These are phyloP conservation scores for Latrodectus geometricus DNA, from an alignment of 1,140 invertebrate species.

Conservation along the genomic window DNA sequence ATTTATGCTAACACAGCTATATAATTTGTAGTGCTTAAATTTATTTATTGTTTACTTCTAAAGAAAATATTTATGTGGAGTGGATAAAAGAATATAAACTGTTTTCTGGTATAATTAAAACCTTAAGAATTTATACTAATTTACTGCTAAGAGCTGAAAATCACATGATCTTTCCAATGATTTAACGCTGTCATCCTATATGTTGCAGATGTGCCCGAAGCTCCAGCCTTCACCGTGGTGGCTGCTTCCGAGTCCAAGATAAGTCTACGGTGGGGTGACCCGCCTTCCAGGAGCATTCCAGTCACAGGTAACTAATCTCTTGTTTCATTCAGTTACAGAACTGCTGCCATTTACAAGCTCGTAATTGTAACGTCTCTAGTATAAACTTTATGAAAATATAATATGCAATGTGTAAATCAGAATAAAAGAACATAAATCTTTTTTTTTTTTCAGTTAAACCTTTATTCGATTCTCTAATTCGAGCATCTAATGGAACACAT, in stretches of 20 bases:
- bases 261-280: constrained; percentile 54
- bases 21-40: not conserved
- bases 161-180: not conserved
- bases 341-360: no score
- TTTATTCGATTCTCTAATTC: not conserved
- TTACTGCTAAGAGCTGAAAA: not conserved
- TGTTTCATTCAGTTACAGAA: no score
- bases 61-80: not conserved
- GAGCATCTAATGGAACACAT: not conserved
- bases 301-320: constrained; percentile 43
- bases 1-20: not conserved
- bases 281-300: constrained; percentile 41
- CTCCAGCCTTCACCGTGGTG: constrained; percentile 42
- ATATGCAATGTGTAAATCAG: no score
- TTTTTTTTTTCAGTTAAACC: no score
- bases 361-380: no score
- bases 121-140: not conserved
- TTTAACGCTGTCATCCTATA: not conserved
- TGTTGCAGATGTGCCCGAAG: constrained; percentile 47
- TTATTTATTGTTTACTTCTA: no score
- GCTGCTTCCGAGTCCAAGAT: constrained; percentile 54
- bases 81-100: not conserved
- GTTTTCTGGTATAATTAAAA: not conserved
- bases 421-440: no score
- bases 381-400: no score